phyloP scores from a whole-genome alignment of 2,888 invertebrate species.

The Eutolmus rufibarbis region DNA sequence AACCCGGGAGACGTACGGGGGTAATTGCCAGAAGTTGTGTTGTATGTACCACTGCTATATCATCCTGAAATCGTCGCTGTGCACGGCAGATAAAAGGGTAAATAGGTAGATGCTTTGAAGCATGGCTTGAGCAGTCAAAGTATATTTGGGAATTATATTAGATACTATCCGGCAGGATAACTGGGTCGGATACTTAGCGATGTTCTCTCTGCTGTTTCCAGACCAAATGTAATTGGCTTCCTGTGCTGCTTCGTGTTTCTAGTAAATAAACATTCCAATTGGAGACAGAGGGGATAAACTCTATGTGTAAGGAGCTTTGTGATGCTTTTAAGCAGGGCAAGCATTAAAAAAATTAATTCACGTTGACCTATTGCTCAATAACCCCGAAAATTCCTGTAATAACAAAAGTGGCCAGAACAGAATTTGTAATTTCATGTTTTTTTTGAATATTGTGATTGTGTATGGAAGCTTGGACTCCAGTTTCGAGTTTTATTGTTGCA shows the following conservation, averaged over 20 bases:
- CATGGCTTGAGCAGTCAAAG: background rate
- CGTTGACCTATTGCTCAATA: too few relatives aligned
- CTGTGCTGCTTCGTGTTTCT: background rate
- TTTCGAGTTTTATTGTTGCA: too few relatives aligned
- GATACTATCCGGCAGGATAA: conserved; percentile 8
- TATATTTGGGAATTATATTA: conserved; percentile 27
- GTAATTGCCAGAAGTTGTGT: background rate
- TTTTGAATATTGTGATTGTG: too few relatives aligned
- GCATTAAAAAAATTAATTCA: too few relatives aligned
- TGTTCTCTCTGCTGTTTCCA: background rate
- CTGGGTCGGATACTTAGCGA: background rate
- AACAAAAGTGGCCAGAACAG: too few relatives aligned
- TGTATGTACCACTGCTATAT: background rate
- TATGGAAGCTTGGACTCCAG: too few relatives aligned
- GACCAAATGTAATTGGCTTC: background rate
- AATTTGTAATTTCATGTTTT: too few relatives aligned
- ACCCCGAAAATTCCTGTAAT: too few relatives aligned
- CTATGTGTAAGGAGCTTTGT: background rate
- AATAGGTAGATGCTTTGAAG: background rate
- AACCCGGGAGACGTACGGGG: background rate
- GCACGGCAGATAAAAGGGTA: background rate
- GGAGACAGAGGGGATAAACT: background rate
- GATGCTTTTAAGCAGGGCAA: background rate
- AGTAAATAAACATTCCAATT: conserved; percentile 8
- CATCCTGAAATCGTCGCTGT: background rate